Percentiles rank a stretch among this genome's conserved stretches.
These are phyloP conservation scores for Crossocerus cetratus DNA, from an alignment of 2,888 invertebrate species.

Conservation along the genomic window DNA sequence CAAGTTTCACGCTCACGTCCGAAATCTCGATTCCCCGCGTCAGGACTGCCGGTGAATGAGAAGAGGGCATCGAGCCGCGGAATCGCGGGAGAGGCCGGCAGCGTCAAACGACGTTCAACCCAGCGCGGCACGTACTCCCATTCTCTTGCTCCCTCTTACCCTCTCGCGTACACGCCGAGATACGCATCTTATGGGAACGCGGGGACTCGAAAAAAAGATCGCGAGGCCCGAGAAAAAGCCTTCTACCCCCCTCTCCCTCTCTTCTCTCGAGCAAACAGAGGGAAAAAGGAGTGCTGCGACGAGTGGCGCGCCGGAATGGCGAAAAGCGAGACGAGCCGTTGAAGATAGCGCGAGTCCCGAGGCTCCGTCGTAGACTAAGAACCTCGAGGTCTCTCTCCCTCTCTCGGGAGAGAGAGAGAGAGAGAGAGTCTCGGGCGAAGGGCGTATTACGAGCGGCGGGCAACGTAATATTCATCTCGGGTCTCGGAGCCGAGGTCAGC, in stretches of 20 bases:
- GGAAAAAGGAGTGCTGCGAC: constrained; percentile 28
- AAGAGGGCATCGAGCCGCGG: constrained; percentile 17
- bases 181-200: constrained; percentile 70
- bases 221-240: constrained; percentile 5
- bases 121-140: constrained; percentile 64
- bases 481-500: constrained; percentile 69
- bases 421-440: constrained; percentile 30
- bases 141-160: no score
- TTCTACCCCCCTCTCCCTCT: background rate
- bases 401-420: no score
- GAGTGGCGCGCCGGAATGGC: constrained; percentile 6
- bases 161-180: constrained; percentile 48
- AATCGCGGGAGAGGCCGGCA: constrained; percentile 23
- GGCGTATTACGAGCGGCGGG: constrained; percentile 57
- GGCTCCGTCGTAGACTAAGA: no score
- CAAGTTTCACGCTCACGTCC: constrained; percentile 25
- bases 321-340: background rate
- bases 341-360: constrained; percentile 4
- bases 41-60: constrained; percentile 9
- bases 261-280: constrained; percentile 19
- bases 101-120: constrained; percentile 65
- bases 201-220: constrained; percentile 31
- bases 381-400: no score
- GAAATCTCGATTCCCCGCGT: constrained; percentile 25
- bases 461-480: constrained; percentile 73